Evolutionary conservation across 2,113 vertebrate genomes (phyloP).

Genomic region (Protobothrops mucrosquamatus): DNA sequence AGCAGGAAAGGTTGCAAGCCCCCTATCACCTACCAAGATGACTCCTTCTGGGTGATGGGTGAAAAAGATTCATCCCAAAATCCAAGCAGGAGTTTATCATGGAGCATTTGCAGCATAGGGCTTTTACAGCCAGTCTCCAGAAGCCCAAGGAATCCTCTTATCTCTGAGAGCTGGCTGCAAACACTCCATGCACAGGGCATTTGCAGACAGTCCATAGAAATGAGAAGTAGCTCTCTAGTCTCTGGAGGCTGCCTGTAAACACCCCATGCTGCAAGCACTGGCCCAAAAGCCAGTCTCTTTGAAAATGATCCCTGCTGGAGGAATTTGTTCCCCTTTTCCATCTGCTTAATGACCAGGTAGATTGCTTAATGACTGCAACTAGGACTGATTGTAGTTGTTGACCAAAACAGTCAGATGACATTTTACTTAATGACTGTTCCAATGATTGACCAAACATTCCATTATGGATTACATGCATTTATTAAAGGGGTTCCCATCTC

Average conservation of each 20-base stretch:
- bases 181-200: neutral
- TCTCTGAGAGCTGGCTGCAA: neutral
- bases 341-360: neutral
- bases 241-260: too few species aligned
- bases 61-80: neutral
- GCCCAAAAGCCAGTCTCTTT: neutral
- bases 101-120: neutral
- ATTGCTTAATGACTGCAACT: neutral
- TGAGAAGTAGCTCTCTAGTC: neutral
- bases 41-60: neutral
- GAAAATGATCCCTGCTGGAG: neutral
- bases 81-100: neutral
- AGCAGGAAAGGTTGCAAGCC: neutral
- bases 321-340: neutral
- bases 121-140: neutral
- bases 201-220: neutral
- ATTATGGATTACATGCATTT: neutral
- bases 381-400: neutral
- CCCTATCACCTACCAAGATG: neutral
- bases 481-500: neutral
- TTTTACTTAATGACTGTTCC: neutral
- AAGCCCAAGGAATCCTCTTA: neutral
- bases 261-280: neutral
- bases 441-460: neutral
- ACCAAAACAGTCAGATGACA: neutral